Evolutionary conservation across 2,113 vertebrate genomes (phyloP), one percentile per base, ranked within the genome.

Genomic region (Xiphorhynchus elegans): DNA sequence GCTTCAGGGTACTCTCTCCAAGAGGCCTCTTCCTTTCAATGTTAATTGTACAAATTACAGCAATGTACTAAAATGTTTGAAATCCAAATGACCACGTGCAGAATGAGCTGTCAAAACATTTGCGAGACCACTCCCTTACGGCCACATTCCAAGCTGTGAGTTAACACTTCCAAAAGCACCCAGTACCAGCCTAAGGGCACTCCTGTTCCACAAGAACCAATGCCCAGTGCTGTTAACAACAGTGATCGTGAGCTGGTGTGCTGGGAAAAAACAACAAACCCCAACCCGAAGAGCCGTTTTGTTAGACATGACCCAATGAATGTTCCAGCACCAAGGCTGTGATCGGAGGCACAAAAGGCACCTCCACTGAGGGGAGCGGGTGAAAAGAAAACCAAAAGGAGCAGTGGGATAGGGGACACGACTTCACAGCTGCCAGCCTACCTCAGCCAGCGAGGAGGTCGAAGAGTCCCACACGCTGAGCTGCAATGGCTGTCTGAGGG

Each of bases 21-120:
- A 60, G 20, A 75, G 6, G 9, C 3, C 14, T 84, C 10, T 37
- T 59, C 33, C 3, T 7, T 47, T 60, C 66, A 39, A 0, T 8
- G 13, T 17, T 49, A 53, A 15, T 11, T 17, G 20, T 20, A 44
- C 3, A 9, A 85, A 6, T 26, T 35, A 42, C 29, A 88, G 17
- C 52, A 68, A 1, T 1, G 6, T 8, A 26, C 28, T 2, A 5
- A 69, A 77, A 55, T 0, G 0, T 55, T 58, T n/a, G 17, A 82
- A 75, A 74, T 39, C 42, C 60, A 56, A 25, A 33, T 3, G 11
- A 21, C 11, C 0, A 3, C 60, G 16, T 11, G 35, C 1, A 1
- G 29, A 44, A 52, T 4, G 29, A 62, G 35, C 37, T 66, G 13
- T 14, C 28, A 46, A 46, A 35, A 21, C 7, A 21, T 35, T 49